phyloP scores from a whole-genome alignment of 2,113 vertebrate species.

The Anser brachyrhynchus region DNA sequence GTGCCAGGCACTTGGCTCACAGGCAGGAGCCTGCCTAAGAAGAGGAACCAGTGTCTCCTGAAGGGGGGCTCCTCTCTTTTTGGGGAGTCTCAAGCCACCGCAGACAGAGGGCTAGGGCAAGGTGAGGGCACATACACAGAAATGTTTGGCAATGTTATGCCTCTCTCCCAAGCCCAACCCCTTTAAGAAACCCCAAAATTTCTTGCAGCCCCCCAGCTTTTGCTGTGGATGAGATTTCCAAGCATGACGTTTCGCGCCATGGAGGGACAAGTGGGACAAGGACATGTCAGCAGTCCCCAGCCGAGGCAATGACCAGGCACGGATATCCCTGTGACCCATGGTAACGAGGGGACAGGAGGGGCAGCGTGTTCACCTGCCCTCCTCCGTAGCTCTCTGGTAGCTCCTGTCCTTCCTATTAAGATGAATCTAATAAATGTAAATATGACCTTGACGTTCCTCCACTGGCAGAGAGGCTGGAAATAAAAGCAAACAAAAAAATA shows the following conservation, averaged over 20 bases:
- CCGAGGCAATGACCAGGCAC: fast-evolving
- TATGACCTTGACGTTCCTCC: neutral
- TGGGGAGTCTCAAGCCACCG: neutral
- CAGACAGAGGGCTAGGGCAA: neutral
- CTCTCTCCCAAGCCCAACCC: neutral
- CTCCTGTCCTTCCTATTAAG: neutral
- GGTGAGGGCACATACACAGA: neutral
- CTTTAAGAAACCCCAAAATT: neutral
- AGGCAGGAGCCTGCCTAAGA: neutral
- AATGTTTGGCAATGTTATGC: neutral
- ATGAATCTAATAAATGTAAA: conserved; percentile 25
- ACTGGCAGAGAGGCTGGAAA: neutral
- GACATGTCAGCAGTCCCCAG: neutral
- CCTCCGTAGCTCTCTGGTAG: neutral
- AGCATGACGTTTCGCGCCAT: fast-evolving
- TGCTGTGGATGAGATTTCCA: neutral
- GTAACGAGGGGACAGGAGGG: neutral
- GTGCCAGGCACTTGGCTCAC: neutral
- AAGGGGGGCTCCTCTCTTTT: neutral
- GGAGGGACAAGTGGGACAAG: neutral
- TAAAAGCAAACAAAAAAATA: too few species aligned
- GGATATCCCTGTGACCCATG: neutral
- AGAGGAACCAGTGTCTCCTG: neutral
- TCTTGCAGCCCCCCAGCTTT: neutral
- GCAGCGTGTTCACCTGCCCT: neutral